A percentile compares a stretch with the other conserved stretches of the same genome.
Conservation (phyloP, 2,113 vertebrate genomes). For the Bombycilla garrulus region DNA sequence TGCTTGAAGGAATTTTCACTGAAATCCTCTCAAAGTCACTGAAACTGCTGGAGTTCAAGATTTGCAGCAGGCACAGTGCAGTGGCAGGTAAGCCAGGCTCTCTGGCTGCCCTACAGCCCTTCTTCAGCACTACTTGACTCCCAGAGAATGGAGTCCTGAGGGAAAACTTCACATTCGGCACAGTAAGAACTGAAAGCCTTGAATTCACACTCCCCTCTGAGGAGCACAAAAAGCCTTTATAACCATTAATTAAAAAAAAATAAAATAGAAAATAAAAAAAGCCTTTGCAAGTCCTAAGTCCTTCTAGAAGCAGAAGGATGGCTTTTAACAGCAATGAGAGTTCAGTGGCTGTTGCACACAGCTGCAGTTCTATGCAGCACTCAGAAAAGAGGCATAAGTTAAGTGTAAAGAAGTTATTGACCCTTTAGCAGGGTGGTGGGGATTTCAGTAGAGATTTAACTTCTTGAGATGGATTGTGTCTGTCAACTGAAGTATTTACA, state of each 20-base stretch:
- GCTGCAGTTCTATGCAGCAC: background rate
- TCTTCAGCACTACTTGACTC: background rate
- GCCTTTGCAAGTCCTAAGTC: background rate
- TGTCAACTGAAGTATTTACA: conserved; percentile 7
- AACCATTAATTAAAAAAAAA: background rate
- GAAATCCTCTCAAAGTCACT: background rate
- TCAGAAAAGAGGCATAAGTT: background rate
- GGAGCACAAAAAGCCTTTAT: background rate
- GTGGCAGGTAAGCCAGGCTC: background rate
- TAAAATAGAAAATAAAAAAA: background rate
- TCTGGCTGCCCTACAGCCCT: background rate
- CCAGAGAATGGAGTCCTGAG: background rate
- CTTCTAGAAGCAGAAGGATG: background rate
- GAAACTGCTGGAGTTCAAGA: background rate
- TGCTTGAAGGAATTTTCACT: background rate
- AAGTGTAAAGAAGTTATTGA: conserved; percentile 4
- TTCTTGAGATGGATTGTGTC: background rate
- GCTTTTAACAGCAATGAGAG: background rate
- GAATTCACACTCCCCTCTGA: background rate
- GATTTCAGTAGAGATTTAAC: conserved; percentile 4
- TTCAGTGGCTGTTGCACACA: background rate
- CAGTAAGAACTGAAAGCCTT: background rate
- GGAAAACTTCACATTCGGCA: background rate
- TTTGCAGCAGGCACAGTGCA: background rate
- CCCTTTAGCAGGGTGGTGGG: background rate